Evolutionary conservation across 2,888 invertebrate genomes (phyloP).

Genomic region (Melieria crassipennis): DNA sequence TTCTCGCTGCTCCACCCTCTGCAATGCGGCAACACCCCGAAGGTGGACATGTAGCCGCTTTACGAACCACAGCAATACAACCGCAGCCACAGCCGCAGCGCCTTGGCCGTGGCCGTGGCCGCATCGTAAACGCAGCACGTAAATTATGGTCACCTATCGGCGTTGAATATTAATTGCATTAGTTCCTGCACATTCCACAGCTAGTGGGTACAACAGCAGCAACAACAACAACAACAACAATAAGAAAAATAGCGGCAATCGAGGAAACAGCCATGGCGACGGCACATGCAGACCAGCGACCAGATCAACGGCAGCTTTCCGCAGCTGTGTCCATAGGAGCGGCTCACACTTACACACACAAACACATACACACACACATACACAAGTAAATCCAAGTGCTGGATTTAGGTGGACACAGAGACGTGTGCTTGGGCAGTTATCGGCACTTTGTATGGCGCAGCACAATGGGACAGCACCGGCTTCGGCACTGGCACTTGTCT

Average conservation of each 20-base stretch:
- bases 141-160: slow-evolving; percentile 66
- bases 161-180: slow-evolving; percentile 66
- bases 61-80: neutral
- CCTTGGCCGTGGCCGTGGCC: slow-evolving; percentile 28
- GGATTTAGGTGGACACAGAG: neutral
- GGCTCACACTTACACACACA: neutral
- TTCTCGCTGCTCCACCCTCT: slow-evolving; percentile 17
- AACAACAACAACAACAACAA: neutral
- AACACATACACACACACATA: neutral
- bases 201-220: slow-evolving; percentile 3
- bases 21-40: slow-evolving; percentile 18
- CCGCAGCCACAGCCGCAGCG: slow-evolving; percentile 7
- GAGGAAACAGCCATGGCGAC: neutral
- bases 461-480: too few species aligned
- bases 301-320: neutral
- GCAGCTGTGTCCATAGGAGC: too few species aligned
- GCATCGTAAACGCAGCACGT: slow-evolving; percentile 63
- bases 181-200: slow-evolving; percentile 39
- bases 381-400: neutral
- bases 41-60: neutral
- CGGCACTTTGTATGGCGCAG: too few species aligned
- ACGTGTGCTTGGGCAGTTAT: neutral
- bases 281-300: slow-evolving; percentile 11
- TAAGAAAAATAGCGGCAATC: slow-evolving; percentile 1
- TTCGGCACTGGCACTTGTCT: slow-evolving; percentile 10